Evolutionary conservation across 2,797 vertebrate species (phyloP).

Genomic region (Acanthurus leucopareius): DNA sequence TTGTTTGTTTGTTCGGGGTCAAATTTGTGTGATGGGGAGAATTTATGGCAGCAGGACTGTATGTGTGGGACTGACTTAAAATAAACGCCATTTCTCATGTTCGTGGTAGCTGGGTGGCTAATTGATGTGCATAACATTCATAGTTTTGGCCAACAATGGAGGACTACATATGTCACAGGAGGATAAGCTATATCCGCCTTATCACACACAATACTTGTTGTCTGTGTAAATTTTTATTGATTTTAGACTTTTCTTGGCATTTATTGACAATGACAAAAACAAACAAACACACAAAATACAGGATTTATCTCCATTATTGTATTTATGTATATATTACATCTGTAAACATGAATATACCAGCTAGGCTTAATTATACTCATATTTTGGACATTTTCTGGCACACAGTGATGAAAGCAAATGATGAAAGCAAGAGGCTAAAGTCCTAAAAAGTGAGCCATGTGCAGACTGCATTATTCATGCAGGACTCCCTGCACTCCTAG

Average conservation of each 20-base stretch:
- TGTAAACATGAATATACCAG: too few species aligned
- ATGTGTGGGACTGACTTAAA: slow-evolving; percentile 3
- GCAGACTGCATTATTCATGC: slow-evolving; percentile 79
- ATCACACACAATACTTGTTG: too few species aligned
- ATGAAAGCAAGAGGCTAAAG: slow-evolving; percentile 47
- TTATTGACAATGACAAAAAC: too few species aligned
- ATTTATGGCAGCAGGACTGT: slow-evolving; percentile 18
- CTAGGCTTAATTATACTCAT: not conserved
- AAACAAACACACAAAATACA: too few species aligned
- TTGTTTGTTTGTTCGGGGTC: not conserved
- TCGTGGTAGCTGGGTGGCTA: not conserved
- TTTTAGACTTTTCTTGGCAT: too few species aligned
- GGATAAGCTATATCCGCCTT: too few species aligned
- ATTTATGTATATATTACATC: too few species aligned
- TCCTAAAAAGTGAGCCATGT: slow-evolving; percentile 64
- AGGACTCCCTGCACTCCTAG: slow-evolving; percentile 51
- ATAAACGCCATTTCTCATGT: not conserved
- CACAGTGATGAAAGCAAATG: not conserved
- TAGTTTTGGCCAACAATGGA: too few species aligned
- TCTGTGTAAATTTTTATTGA: too few species aligned
- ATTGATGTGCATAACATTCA: not conserved
- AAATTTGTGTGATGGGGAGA: not conserved
- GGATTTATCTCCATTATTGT: too few species aligned
- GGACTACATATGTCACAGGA: too few species aligned
- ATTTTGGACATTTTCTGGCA: slow-evolving; percentile 15